These are phyloP conservation scores for Frankliniella fusca DNA, from an alignment of 2,888 invertebrate genomes.

Conservation along the genomic window DNA sequence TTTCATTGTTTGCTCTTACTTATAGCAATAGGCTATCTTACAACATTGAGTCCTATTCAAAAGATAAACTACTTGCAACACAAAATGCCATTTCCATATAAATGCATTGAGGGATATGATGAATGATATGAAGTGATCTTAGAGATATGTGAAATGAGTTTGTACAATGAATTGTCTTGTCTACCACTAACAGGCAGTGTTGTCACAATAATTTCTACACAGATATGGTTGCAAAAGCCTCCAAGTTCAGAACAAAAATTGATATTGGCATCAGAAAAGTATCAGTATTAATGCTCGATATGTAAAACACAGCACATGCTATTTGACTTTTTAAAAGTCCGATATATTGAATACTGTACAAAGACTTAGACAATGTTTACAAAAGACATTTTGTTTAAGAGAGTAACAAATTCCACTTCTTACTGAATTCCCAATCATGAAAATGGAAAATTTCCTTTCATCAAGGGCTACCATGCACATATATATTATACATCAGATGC, in stretches of 20 bases:
- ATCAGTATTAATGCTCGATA: background rate
- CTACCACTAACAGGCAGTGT: constrained; percentile 6
- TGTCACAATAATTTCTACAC: background rate
- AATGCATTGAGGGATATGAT: constrained; percentile 2
- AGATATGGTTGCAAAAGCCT: background rate
- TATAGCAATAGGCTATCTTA: background rate
- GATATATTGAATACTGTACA: background rate
- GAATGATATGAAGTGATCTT: background rate
- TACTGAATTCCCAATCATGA: background rate
- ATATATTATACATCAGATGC: background rate
- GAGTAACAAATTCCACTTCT: background rate
- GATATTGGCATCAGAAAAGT: background rate
- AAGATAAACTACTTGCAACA: background rate
- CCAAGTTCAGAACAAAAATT: background rate
- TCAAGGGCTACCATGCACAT: background rate
- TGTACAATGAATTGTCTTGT: background rate
- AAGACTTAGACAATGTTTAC: background rate
- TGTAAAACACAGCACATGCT: background rate
- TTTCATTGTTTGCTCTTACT: background rate
- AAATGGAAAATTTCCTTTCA: background rate
- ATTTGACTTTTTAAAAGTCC: background rate
- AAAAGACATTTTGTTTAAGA: background rate
- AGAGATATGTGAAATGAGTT: background rate
- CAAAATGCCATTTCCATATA: background rate
- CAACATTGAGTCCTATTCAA: background rate